Evolutionary conservation across 2,888 invertebrate species (phyloP), one percentile per base, ranked within the genome.

Genomic region (Acanthosepion lycidas): DNA sequence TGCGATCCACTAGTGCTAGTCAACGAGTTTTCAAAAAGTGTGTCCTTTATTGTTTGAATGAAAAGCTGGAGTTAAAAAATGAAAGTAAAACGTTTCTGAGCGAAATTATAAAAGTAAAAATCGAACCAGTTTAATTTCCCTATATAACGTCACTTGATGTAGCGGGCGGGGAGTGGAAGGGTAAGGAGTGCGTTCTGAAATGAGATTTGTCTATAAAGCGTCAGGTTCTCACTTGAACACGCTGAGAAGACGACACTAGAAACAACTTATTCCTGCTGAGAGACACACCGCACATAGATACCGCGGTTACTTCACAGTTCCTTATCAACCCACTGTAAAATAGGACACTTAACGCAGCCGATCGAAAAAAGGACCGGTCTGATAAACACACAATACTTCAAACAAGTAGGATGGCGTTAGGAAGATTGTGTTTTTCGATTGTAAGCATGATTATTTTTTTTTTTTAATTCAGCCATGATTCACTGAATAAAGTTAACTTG

Each of bases 121-220:
- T 42, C 42, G 42, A 42, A 42, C 42, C 42, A 42, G 42, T 42
- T 42, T 42, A 42, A 42, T 42, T 42, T 42, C 2, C 42, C 42
- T 42, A 42, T n/a, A 78, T 78, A 78, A 78, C 78, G 12, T 78
- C 18, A 0, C 18, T 78, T 78, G n/a, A n/a, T n/a, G 55, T 20
- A 5, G 0, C 1, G 20, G 20, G 3, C 0, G 18, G 55, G 15
- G 2, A 20, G 42, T 0, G 20, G 55, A n/a, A n/a, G 18, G 33
- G n/a, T 6, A n/a, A 23, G n/a, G 78, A 15, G 9, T 15, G 12
- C 12, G 78, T n/a, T 78, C 78, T 78, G 78, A 9, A 33, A 33
- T 12, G 78, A 78, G n/a, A 33, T 78, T 78, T 78, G 33, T 33
- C n/a, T 15, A 9, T 78, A 3, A 33, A n/a, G 78, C n/a, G 18